Evolutionary conservation across 2,113 vertebrate species (phyloP), one percentile per base, ranked within the genome.

Genomic region (Desmodus rotundus): DNA sequence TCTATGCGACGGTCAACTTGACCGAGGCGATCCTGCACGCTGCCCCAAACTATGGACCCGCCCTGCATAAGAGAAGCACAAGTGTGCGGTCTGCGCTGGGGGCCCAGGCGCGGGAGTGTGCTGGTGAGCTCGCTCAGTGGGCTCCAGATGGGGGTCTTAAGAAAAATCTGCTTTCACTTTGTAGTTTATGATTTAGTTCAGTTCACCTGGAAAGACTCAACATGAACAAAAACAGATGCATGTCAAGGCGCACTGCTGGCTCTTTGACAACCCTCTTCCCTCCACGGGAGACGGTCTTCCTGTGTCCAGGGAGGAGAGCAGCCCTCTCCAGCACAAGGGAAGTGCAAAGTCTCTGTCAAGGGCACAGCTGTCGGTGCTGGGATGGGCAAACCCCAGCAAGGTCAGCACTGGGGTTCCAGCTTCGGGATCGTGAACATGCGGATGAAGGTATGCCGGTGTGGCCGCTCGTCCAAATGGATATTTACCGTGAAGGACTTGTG

Each of bases 121-220:
- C 14, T 1, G 74, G 15, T 16, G 45, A 77, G 24, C 74, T 12
- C 12, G 36, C 63, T 74, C 56, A 0, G 52, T 14, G 68, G 65
- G 94, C 61, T 94, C 86, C 78, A 22, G 6, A 36, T 47, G 91
- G 77, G 85, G 26, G 13, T 41, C 63, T n/a, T 45, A 22, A 28
- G 67, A 45, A 72, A 94, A 96, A 94, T 84, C 94, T 96, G 96
- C 96, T 97, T 96, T 96, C 93, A 4, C 80, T 97, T 97, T 94
- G 91, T 67, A 91, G 91, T 81, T 83, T 94, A 77, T 84, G 95
- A 95, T 50, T 96, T 89, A 93, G 94, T 96, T 98, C 91, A 92
- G 96, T 89, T 98, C 98, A 98, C 98, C 97, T 98, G 97, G 95
- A 97, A 98, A 98, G 98, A 97, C 96, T 97, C 97, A 92, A 81